These are phyloP conservation scores for Lobophora halterata DNA, from an alignment of 2,888 invertebrate species.

Conservation along the genomic window DNA sequence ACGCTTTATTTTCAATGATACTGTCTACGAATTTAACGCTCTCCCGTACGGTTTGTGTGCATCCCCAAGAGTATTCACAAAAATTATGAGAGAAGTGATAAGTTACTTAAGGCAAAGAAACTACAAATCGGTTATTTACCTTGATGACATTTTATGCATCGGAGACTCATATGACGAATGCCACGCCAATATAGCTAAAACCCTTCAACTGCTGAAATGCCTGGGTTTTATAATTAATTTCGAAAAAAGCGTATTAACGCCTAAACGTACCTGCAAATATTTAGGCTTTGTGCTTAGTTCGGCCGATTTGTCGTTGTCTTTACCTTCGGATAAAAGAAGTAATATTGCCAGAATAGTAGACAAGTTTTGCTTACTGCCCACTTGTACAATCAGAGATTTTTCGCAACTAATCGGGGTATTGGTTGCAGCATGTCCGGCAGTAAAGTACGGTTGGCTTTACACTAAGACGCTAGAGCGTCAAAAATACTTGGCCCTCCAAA, in stretches of 20 bases:
- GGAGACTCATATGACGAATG: not conserved
- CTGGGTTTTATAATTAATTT: conserved; percentile 1
- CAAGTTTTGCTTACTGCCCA: conserved; percentile 10
- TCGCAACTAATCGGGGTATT: conserved; percentile 24
- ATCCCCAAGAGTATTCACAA: conserved; percentile 20
- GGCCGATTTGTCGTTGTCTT: not conserved
- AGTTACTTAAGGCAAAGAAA: not conserved
- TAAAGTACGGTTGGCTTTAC: conserved; percentile 21
- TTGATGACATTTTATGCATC: conserved; percentile 1
- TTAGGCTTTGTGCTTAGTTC: not conserved
- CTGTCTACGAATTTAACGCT: conserved; percentile 15
- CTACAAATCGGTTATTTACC: not conserved
- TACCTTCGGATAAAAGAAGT: conserved; percentile 19
- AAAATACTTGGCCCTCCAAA: conserved; percentile 18
- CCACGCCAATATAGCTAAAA: not conserved
- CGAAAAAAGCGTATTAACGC: not conserved
- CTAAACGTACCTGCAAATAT: not conserved
- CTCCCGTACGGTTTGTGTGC: conserved; percentile 15
- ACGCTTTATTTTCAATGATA: conserved; percentile 6
- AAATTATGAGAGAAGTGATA: conserved; percentile 3
- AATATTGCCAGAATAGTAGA: conserved; percentile 11
- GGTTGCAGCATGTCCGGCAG: conserved; percentile 25
- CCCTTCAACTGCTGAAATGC: not conserved
- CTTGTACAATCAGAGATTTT: conserved; percentile 18
- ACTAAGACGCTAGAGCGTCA: conserved; percentile 25